A percentile compares a stretch with the other conserved stretches of the same genome.
These are phyloP conservation scores for Nowickia ferox DNA, from an alignment of 2,888 invertebrate species.

Conservation along the genomic window DNA sequence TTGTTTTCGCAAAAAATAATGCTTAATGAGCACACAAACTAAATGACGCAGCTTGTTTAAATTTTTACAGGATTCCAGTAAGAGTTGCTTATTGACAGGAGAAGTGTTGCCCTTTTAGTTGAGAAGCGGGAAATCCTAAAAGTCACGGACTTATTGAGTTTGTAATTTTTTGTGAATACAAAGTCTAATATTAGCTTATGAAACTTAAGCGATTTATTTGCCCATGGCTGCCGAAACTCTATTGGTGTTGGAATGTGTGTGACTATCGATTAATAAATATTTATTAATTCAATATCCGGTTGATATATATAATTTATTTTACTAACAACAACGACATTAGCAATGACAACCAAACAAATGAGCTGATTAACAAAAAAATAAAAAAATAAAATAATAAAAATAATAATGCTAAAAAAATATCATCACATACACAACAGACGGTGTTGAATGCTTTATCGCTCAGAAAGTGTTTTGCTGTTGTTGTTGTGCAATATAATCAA, in stretches of 20 bases:
- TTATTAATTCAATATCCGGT: slow-evolving; percentile 62
- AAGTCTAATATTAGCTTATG: not conserved
- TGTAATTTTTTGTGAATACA: not conserved
- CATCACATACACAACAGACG: slow-evolving; percentile 8
- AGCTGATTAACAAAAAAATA: slow-evolving; percentile 26
- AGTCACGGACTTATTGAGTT: not conserved
- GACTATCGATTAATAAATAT: slow-evolving; percentile 35
- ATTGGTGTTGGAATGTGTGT: not conserved
- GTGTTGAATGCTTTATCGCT: slow-evolving; percentile 7
- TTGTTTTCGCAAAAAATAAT: too few species aligned
- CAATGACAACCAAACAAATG: slow-evolving; percentile 41
- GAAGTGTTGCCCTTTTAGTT: not conserved
- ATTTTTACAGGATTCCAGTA: too few species aligned
- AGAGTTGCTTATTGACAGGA: too few species aligned
- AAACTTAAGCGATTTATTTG: not conserved
- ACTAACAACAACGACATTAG: slow-evolving; percentile 16
- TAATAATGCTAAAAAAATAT: too few species aligned
- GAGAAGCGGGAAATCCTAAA: not conserved
- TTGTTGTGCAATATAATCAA: slow-evolving; percentile 26
- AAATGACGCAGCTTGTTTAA: too few species aligned
- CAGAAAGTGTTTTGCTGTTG: not conserved
- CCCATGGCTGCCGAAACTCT: not conserved
- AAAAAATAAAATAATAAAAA: not conserved
- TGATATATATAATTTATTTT: slow-evolving; percentile 61
- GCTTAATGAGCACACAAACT: too few species aligned